Percentiles rank a stretch among this genome's conserved stretches.
phyloP scores from a whole-genome alignment of 2,797 vertebrate genomes.

The Cryptoblepharus egeriae region DNA sequence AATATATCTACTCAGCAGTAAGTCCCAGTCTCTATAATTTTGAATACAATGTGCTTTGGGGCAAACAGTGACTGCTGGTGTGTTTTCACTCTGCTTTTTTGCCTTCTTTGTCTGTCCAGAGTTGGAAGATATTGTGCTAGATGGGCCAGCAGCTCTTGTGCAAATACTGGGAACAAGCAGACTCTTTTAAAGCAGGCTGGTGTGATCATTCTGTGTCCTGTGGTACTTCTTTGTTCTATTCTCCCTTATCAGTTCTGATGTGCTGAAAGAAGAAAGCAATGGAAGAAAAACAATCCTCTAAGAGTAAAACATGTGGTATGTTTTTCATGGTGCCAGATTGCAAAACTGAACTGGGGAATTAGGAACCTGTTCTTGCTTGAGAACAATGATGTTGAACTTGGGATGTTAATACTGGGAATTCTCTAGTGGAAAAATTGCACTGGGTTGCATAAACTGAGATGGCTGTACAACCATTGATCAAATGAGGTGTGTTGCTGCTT shows the following conservation, averaged over 20 bases:
- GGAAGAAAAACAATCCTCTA: neutral
- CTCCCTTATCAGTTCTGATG: neutral
- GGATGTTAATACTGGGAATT: neutral
- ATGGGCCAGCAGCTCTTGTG: neutral
- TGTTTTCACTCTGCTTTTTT: neutral
- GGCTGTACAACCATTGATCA: neutral
- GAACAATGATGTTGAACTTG: neutral
- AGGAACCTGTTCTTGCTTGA: neutral
- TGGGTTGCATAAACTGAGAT: neutral
- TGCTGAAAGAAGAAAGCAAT: neutral
- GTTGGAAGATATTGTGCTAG: neutral
- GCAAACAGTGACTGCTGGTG: neutral
- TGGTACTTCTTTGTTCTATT: neutral
- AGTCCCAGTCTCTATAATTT: too few relatives aligned
- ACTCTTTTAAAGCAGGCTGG: neutral
- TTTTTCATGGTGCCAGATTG: neutral
- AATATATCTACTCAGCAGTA: too few relatives aligned
- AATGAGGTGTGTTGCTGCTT: neutral
- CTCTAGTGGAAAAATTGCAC: neutral
- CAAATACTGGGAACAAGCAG: neutral
- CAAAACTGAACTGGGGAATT: neutral
- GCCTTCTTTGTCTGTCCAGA: neutral
- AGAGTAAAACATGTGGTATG: neutral
- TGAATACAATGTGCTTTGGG: neutral
- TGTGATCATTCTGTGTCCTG: too few relatives aligned